phyloP scores from a whole-genome alignment of 2,888 invertebrate genomes.

The Metallyticus violacea region DNA sequence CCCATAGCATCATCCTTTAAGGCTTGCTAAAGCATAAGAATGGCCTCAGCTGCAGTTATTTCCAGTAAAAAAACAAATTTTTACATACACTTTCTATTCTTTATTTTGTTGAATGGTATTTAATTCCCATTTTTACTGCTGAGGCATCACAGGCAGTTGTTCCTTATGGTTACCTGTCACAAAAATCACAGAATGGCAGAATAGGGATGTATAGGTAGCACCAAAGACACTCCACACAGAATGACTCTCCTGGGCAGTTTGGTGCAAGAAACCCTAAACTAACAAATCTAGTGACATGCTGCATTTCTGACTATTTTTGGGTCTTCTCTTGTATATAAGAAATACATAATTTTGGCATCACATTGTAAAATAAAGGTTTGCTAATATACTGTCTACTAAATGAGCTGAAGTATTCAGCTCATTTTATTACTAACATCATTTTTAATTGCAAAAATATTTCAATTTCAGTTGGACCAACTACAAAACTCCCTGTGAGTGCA shows the following conservation, averaged over 20 bases:
- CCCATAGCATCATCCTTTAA: neutral
- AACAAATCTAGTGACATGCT: too few species aligned
- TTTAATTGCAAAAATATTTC: neutral
- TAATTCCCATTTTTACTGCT: too few species aligned
- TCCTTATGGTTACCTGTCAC: too few species aligned
- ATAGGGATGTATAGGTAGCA: too few species aligned
- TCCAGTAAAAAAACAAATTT: neutral
- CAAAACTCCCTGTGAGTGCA: constrained; percentile 13
- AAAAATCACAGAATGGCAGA: too few species aligned
- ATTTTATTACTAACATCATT: neutral
- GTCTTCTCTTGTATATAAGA: neutral
- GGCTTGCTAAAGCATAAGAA: neutral
- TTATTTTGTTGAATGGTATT: too few species aligned
- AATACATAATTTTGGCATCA: neutral
- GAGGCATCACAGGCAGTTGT: too few species aligned
- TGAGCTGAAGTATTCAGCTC: neutral
- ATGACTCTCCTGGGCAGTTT: too few species aligned
- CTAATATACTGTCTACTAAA: neutral
- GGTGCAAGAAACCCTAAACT: too few species aligned
- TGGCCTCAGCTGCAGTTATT: neutral
- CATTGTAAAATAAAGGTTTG: neutral
- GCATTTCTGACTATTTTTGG: too few species aligned
- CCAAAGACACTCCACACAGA: too few species aligned
- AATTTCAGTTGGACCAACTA: neutral
- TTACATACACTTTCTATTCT: too few species aligned